phyloP scores from a whole-genome alignment of 1,140 invertebrate genomes.

The Diachasmimorpha longicaudata region DNA sequence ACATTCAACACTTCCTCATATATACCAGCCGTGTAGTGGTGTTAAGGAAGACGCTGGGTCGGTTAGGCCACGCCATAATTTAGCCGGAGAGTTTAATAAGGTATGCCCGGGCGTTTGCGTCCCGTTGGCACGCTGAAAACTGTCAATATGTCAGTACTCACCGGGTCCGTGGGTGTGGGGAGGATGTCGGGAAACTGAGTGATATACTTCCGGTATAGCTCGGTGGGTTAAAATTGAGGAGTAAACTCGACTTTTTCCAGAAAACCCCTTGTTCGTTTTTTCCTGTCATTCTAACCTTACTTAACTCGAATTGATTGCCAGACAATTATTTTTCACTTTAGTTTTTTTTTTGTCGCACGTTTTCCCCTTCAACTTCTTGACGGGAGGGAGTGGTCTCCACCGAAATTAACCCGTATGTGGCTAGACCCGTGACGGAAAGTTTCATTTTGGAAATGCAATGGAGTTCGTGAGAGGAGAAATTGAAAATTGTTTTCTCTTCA shows the following conservation, averaged over 20 bases:
- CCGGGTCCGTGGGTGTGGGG: not conserved
- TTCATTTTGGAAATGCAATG: no score
- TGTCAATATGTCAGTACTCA: constrained; percentile 50
- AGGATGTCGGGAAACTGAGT: constrained; percentile 45
- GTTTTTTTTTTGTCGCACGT: not conserved
- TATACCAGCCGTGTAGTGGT: not conserved
- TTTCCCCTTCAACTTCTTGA: not conserved
- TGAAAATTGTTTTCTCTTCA: not conserved
- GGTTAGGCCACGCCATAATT: constrained; percentile 46
- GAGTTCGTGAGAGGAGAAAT: no score
- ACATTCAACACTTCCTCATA: not conserved
- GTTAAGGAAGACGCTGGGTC: no score
- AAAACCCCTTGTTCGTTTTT: not conserved
- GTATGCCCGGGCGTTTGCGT: constrained; percentile 41
- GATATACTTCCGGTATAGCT: constrained; percentile 47
- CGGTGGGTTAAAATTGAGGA: constrained; percentile 48
- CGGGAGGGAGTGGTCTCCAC: not conserved
- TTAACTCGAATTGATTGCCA: constrained; percentile 8
- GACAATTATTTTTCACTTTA: constrained; percentile 9
- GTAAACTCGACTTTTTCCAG: not conserved
- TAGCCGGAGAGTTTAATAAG: constrained; percentile 54
- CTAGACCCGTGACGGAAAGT: not conserved
- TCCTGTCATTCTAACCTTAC: not conserved
- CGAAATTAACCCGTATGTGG: not conserved
- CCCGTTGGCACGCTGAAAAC: constrained; percentile 46